Evolutionary conservation across 2,888 invertebrate species (phyloP), one percentile per base, ranked within the genome.

Genomic region (Ectemnius continuus): DNA sequence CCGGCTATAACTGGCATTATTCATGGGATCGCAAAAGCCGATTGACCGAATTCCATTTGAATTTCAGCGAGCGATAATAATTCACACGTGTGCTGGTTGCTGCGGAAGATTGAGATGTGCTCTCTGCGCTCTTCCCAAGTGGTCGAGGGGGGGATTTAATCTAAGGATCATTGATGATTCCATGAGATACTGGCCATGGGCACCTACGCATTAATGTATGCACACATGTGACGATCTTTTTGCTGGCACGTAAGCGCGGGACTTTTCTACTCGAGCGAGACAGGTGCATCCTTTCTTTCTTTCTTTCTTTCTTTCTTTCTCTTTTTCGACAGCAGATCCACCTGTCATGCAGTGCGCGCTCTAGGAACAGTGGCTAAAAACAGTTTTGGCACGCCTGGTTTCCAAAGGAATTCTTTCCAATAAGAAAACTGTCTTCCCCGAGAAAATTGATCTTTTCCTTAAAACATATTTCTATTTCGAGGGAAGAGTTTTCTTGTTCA

Each of bases 121-220:
- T 73, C 70, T 70, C 70, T 57, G 70, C 77, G 82, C 61, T 46
- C 61, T 46, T 73, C 70, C 69, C 70, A 67, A 67, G 79, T 72
- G 75, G 67, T 79, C 73, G 61, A 70, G 56, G 67, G 59, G 56
- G 70, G 67, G 16, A 65, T 75, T 68, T 61, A 76, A 62, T 79
- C 76, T 82, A 82, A 76, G 82, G 82, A 82, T 79, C 72, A 26
- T 73, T 61, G 62, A 47, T 61, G 63, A 70, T 66, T 72, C 76
- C 67, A 81, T 81, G 79, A 73, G 67, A 68, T 74, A 82, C 67
- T 74, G 68, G 67, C 76, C 62, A 65, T 75, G 70, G 72, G 52
- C 73, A 79, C 74, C 67, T 79, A 82, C 67, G 23, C 4, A 76
- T 68, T 68, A 65, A 77, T 73, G 73, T 64, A 67, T 65, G 52